Percentiles rank a stretch among this genome's conserved stretches.
Conservation (phyloP, 2,888 invertebrate species). For the Loripinus fragilis region DNA sequence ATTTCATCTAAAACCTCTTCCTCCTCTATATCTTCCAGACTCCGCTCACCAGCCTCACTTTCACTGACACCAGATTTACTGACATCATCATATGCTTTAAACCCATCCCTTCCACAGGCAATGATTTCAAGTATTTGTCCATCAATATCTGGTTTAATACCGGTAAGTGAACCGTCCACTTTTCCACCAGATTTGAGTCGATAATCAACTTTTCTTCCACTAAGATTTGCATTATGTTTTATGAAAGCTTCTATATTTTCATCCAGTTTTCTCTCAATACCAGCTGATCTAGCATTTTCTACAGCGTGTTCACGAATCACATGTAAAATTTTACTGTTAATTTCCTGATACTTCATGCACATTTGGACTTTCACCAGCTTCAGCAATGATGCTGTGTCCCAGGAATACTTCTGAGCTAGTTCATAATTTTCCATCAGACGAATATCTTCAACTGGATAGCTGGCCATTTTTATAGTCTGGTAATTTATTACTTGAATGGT, state of each 20-base stretch:
- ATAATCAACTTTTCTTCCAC: background rate
- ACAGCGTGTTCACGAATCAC: conserved; percentile 42
- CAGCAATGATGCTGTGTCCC: conserved; percentile 48
- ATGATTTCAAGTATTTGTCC: no score
- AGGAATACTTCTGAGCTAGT: conserved; percentile 50
- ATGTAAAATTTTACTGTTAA: conserved; percentile 41
- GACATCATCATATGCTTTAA: background rate
- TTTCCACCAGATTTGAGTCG: background rate
- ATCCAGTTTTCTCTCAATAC: background rate
- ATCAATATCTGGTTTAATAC: background rate
- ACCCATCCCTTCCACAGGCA: background rate
- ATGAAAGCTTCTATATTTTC: background rate
- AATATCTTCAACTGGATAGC: conserved; percentile 47
- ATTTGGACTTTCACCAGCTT: conserved; percentile 56
- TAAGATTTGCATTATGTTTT: background rate
- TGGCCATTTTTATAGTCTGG: conserved; percentile 50
- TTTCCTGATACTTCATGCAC: conserved; percentile 53
- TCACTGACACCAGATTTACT: background rate
- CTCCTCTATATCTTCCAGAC: conserved; percentile 1
- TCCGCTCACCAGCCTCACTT: background rate
- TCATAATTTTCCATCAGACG: conserved; percentile 56
- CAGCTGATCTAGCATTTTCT: conserved; percentile 25
- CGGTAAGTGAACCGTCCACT: background rate
- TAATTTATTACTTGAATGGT: no score
- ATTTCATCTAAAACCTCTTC: conserved; percentile 52